Evolutionary conservation across 2,113 vertebrate genomes (phyloP).

Genomic region (Bambusicola thoracicus): DNA sequence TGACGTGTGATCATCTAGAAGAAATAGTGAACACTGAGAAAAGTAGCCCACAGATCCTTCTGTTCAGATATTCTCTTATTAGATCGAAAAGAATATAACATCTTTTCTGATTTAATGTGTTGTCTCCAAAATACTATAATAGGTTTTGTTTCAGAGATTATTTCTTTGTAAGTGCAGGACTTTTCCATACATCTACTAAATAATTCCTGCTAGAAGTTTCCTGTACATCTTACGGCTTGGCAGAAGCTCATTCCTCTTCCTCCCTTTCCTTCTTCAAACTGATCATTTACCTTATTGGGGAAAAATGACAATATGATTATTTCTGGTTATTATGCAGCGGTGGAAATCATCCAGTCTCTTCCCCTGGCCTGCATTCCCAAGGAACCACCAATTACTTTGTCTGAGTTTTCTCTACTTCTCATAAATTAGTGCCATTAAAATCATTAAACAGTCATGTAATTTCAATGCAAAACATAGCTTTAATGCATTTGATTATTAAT

Average conservation of each 20-base stretch:
- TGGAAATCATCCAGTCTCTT: constrained; percentile 29
- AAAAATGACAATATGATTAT: constrained; percentile 11
- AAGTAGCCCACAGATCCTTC: background rate
- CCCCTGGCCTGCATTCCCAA: background rate
- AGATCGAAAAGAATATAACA: background rate
- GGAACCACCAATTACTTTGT: constrained; percentile 25
- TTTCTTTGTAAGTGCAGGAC: background rate
- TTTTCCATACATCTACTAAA: background rate
- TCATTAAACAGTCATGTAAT: constrained; percentile 7
- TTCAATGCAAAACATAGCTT: background rate
- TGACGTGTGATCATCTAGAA: background rate
- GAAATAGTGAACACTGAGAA: background rate
- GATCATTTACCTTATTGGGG: constrained; percentile 26
- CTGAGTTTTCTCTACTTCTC: background rate
- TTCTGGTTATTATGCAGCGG: constrained; percentile 32
- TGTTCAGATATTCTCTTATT: background rate
- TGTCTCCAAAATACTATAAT: background rate
- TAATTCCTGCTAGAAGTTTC: background rate
- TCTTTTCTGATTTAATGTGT: background rate
- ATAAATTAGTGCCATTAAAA: constrained; percentile 51
- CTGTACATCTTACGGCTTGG: background rate
- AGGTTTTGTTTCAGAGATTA: background rate
- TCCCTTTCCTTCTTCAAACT: background rate
- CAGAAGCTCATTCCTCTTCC: background rate
- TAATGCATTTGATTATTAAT: constrained; percentile 32